A percentile compares a stretch with the other conserved stretches of the same genome.
These are phyloP conservation scores for Calyptommatus sinebrachiatus DNA, from an alignment of 2,113 vertebrate genomes.

Conservation along the genomic window DNA sequence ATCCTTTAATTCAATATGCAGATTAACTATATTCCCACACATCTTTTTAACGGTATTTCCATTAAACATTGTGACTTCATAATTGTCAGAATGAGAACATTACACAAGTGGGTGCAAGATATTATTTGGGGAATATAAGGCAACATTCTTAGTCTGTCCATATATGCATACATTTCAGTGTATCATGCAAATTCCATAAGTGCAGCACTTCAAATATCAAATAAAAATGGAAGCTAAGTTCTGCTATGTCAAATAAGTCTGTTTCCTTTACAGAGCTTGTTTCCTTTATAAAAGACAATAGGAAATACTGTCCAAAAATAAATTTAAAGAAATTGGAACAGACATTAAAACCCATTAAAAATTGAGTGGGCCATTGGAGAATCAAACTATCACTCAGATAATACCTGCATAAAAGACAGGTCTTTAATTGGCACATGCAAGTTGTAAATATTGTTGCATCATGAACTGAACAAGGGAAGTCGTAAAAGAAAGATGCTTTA, in stretches of 20 bases:
- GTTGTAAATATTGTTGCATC: too few relatives aligned
- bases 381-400: too few relatives aligned
- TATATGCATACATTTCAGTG: not conserved
- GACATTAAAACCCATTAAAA: too few relatives aligned
- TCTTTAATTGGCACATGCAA: too few relatives aligned
- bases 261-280: constrained; percentile 32
- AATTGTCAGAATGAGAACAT: not conserved
- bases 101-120: too few relatives aligned
- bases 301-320: constrained; percentile 39
- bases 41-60: constrained; percentile 57
- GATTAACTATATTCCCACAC: constrained; percentile 49
- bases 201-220: not conserved
- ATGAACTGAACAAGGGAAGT: too few relatives aligned
- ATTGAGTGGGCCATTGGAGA: too few relatives aligned
- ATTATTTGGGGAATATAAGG: not conserved
- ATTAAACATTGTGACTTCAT: constrained; percentile 28
- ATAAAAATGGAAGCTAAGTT: not conserved
- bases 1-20: constrained; percentile 62
- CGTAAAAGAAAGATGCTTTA: too few relatives aligned
- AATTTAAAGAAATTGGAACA: constrained; percentile 39
- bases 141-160: not conserved
- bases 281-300: constrained; percentile 45
- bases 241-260: not conserved
- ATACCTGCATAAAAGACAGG: too few relatives aligned
- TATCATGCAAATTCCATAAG: not conserved